These are phyloP conservation scores for Chamaetylas fuelleborni DNA, from an alignment of 2,113 vertebrate species.

Conservation along the genomic window DNA sequence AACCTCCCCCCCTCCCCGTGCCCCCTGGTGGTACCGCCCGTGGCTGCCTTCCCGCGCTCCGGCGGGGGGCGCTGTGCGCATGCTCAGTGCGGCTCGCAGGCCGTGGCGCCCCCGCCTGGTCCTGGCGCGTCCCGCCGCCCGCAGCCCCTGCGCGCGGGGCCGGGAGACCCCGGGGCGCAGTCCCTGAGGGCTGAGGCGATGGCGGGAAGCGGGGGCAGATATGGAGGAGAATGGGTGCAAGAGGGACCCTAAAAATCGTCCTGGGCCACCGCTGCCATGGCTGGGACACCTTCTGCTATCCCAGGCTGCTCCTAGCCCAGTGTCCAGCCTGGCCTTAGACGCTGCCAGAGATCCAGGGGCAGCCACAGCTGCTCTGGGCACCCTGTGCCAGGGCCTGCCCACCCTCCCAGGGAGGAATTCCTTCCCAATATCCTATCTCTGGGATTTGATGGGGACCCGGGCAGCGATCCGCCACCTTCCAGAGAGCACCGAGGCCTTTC, in stretches of 20 bases:
- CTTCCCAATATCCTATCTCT: too few species aligned
- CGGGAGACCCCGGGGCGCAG: background rate
- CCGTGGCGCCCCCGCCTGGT: background rate
- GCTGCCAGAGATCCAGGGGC: background rate
- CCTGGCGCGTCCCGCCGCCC: background rate
- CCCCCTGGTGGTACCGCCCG: background rate
- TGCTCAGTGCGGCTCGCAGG: background rate
- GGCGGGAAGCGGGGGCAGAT: accelerated
- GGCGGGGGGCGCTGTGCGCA: background rate
- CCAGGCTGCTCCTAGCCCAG: background rate
- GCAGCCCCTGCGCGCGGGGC: background rate
- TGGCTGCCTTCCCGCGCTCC: background rate
- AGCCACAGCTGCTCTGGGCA: background rate
- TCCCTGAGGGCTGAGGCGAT: background rate
- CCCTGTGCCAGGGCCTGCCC: accelerated
- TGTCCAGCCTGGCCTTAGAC: accelerated
- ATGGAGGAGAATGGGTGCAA: accelerated
- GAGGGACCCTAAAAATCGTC: background rate
- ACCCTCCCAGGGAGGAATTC: accelerated
- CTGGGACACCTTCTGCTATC: accelerated
- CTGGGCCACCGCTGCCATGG: accelerated
- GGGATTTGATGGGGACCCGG: background rate
- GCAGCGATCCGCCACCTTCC: background rate
- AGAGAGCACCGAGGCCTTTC: accelerated
- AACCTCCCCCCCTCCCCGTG: too few species aligned